A percentile compares a stretch with the other conserved stretches of the same genome.
These are phyloP conservation scores for Agapornis canus DNA, from an alignment of 2,797 vertebrate species.

Conservation along the genomic window DNA sequence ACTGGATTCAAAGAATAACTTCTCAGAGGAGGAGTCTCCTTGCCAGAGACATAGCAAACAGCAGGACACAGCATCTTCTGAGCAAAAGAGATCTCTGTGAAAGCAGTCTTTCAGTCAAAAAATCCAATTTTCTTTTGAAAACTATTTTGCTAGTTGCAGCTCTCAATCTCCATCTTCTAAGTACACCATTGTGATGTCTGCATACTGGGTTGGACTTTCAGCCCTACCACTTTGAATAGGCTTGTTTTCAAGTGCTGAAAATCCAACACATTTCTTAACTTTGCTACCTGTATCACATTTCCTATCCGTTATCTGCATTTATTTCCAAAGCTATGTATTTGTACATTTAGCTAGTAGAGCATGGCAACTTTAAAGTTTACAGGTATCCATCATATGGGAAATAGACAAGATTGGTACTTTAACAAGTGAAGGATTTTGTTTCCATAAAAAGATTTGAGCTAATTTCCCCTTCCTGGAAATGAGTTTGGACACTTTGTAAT, in stretches of 20 bases:
- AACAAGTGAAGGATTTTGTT: background rate
- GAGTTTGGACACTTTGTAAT: background rate
- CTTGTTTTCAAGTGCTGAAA: background rate
- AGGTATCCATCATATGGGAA: background rate
- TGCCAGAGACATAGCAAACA: background rate
- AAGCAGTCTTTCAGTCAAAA: background rate
- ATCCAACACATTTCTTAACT: background rate
- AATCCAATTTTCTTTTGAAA: background rate
- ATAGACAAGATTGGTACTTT: background rate
- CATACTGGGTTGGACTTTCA: background rate
- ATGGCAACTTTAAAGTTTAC: background rate
- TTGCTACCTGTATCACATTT: background rate
- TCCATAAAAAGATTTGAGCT: background rate
- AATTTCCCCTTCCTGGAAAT: background rate
- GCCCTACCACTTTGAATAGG: background rate
- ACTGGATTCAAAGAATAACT: background rate
- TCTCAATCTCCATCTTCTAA: background rate
- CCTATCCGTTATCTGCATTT: background rate
- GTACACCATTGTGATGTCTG: background rate
- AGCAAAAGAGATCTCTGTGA: background rate
- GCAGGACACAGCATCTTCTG: background rate
- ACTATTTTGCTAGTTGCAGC: background rate
- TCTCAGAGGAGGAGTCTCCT: background rate
- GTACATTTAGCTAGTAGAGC: background rate
- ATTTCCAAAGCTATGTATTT: background rate